These are phyloP conservation scores for Dasyornis broadbenti DNA, from an alignment of 2,113 vertebrate species.

Conservation along the genomic window DNA sequence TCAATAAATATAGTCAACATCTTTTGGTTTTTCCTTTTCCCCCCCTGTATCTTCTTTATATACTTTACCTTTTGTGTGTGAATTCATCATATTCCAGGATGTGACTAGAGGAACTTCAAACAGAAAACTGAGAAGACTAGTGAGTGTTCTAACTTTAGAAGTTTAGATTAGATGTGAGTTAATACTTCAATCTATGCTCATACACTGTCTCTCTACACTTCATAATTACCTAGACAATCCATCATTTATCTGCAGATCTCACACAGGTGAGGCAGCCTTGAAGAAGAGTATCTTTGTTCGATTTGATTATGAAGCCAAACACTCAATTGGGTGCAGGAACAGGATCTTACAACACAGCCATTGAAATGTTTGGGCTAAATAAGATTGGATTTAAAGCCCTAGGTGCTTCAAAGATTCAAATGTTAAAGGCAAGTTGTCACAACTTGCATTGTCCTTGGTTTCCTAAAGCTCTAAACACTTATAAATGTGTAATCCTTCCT, in stretches of 20 bases:
- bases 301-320: conserved; percentile 21
- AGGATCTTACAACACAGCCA: neutral
- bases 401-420: neutral
- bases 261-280: neutral
- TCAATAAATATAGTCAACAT: neutral
- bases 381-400: neutral
- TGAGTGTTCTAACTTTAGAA: neutral
- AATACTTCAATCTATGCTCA: neutral
- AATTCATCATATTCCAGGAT: neutral
- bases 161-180: neutral
- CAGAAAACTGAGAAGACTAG: neutral
- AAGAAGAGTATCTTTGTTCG: neutral
- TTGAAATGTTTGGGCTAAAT: neutral
- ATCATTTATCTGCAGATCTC: neutral
- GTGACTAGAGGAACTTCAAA: neutral
- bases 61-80: neutral
- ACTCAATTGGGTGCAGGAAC: neutral
- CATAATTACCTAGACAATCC: neutral
- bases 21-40: neutral
- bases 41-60: neutral
- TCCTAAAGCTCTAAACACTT: neutral
- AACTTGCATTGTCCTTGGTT: neutral
- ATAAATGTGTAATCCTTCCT: neutral
- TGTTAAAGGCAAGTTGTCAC: neutral
- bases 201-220: neutral